These are phyloP conservation scores for Salmo trutta DNA, from an alignment of 2,797 vertebrate species.

Conservation along the genomic window DNA sequence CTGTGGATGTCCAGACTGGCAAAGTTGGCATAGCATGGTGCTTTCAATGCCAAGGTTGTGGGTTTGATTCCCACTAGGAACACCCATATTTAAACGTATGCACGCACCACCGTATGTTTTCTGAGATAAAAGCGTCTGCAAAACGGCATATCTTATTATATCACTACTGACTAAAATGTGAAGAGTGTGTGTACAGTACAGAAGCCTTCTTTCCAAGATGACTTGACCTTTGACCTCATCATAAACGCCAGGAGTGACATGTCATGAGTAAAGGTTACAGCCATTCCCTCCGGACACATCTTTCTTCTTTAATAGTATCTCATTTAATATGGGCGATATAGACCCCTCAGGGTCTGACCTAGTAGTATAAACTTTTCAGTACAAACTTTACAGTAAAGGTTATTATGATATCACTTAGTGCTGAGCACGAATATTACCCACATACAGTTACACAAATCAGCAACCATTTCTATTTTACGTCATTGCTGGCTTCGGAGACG, in stretches of 20 bases:
- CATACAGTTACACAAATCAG: constrained; percentile 26
- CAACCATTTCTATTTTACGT: not conserved
- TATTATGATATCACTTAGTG: not conserved
- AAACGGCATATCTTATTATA: not conserved
- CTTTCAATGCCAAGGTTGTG: not conserved
- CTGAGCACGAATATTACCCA: not conserved
- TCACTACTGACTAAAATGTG: not conserved
- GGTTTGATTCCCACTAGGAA: not conserved
- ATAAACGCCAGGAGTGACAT: constrained; percentile 57
- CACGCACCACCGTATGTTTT: not conserved
- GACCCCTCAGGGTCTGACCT: constrained; percentile 11
- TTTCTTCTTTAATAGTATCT: constrained; percentile 36
- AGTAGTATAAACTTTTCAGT: not conserved
- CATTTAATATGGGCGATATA: not conserved
- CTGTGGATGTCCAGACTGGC: too few relatives aligned
- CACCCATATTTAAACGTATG: not conserved
- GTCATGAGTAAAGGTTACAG: constrained; percentile 56
- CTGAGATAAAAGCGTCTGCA: not conserved
- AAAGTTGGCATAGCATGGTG: too few relatives aligned
- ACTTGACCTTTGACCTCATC: constrained; percentile 49
- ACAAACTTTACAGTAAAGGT: not conserved
- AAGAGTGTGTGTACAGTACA: constrained; percentile 32
- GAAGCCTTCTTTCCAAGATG: constrained; percentile 46
- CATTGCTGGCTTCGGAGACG: constrained; percentile 25
- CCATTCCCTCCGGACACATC: constrained; percentile 41